Percentiles rank a stretch among this genome's conserved stretches.
These are phyloP conservation scores for Drosophila pallidifrons DNA, from an alignment of 1,140 invertebrate species.

Conservation along the genomic window DNA sequence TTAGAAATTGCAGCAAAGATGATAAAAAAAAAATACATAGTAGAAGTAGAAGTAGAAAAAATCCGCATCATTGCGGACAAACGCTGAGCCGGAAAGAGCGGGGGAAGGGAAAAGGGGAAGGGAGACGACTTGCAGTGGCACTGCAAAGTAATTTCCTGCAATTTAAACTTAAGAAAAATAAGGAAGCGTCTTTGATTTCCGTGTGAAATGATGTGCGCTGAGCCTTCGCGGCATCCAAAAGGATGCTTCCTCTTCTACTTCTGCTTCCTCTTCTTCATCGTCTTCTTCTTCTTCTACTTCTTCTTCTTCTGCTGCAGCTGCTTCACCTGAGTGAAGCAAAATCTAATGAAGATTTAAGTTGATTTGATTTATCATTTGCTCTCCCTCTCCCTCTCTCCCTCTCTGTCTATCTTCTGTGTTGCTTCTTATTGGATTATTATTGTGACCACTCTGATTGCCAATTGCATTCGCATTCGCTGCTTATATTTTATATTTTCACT, in stretches of 20 bases:
- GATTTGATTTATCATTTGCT: conserved; percentile 74
- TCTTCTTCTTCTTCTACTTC: too few relatives aligned
- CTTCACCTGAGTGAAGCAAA: conserved; percentile 3
- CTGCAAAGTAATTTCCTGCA: conserved; percentile 82
- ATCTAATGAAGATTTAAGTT: conserved; percentile 70
- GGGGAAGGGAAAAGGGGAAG: background rate
- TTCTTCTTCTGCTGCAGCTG: background rate
- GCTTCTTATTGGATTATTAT: conserved; percentile 38
- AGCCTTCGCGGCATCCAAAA: conserved; percentile 7
- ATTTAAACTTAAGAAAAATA: conserved; percentile 84
- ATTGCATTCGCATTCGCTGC: conserved; percentile 9
- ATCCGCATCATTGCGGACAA: conserved; percentile 16
- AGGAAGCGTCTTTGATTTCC: conserved; percentile 83
- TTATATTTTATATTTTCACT: background rate
- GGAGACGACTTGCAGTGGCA: conserved; percentile 41
- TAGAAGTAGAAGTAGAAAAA: background rate
- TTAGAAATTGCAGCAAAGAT: conserved; percentile 61
- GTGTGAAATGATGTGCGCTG: conserved; percentile 75
- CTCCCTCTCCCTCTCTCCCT: background rate
- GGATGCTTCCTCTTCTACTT: too few relatives aligned
- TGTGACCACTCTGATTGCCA: conserved; percentile 24
- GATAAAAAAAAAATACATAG: conserved; percentile 17
- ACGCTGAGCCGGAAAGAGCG: background rate
- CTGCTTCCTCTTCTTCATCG: too few relatives aligned
- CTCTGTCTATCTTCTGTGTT: background rate